phyloP scores from a whole-genome alignment of 2,888 invertebrate species.

The Hydriomena furcata region DNA sequence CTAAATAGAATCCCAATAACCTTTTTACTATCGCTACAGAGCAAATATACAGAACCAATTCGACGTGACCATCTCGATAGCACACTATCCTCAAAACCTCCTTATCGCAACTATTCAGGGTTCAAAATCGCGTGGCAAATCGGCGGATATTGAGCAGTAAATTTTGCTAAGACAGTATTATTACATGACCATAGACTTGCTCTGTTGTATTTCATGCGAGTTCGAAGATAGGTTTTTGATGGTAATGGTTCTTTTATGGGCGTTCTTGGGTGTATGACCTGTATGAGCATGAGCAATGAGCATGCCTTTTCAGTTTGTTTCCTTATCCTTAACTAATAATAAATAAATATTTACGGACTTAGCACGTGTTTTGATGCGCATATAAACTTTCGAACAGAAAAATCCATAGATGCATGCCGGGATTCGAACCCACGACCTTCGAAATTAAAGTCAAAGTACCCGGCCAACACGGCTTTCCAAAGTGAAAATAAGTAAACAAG shows the following conservation, averaged over 20 bases:
- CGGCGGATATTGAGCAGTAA: slow-evolving; percentile 15
- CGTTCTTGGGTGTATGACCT: slow-evolving; percentile 14
- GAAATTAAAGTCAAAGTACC: too few relatives aligned
- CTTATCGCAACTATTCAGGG: neutral
- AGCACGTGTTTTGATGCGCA: too few relatives aligned
- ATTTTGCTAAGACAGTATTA: slow-evolving; percentile 17
- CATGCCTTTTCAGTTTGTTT: too few relatives aligned
- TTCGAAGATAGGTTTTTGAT: slow-evolving; percentile 12
- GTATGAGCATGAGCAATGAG: too few relatives aligned
- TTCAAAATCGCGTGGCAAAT: neutral
- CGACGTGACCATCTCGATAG: slow-evolving; percentile 12
- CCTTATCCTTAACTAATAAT: too few relatives aligned
- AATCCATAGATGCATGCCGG: too few relatives aligned
- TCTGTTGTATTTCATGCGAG: slow-evolving; percentile 8
- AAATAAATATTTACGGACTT: too few relatives aligned
- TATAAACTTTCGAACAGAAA: too few relatives aligned
- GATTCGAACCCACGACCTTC: too few relatives aligned
- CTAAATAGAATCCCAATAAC: neutral
- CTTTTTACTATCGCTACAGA: slow-evolving; percentile 24
- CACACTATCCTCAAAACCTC: neutral
- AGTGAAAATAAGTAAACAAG: too few relatives aligned
- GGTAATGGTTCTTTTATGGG: slow-evolving; percentile 22
- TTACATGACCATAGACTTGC: slow-evolving; percentile 2
- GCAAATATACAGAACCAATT: slow-evolving; percentile 15
- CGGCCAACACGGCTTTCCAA: too few relatives aligned